These are phyloP conservation scores for Penaeus chinensis DNA, from an alignment of 1,140 invertebrate species.

Conservation along the genomic window DNA sequence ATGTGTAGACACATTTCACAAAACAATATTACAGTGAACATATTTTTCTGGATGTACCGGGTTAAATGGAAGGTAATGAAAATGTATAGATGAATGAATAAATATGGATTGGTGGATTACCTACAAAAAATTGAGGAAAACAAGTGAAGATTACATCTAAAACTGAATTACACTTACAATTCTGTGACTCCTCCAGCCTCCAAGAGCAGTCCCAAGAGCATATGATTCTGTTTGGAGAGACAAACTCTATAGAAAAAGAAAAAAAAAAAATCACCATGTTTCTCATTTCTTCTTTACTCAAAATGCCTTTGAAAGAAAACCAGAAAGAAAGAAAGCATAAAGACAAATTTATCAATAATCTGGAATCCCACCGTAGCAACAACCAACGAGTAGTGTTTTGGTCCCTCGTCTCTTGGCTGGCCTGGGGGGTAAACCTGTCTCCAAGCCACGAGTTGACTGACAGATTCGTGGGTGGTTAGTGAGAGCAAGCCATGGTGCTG, in stretches of 20 bases:
- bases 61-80: too few relatives aligned
- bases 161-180: slow-evolving; percentile 25
- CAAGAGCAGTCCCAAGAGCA: slow-evolving; percentile 33
- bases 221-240: slow-evolving; percentile 40
- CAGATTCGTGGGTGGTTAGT: slow-evolving; percentile 65
- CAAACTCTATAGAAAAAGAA: background rate
- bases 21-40: too few relatives aligned
- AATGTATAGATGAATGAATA: too few relatives aligned
- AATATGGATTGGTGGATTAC: too few relatives aligned
- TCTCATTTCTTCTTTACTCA: too few relatives aligned
- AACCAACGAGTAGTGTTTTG: slow-evolving; percentile 65
- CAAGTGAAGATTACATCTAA: background rate
- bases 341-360: too few relatives aligned
- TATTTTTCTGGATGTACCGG: too few relatives aligned
- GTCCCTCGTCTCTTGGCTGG: slow-evolving; percentile 35
- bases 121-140: too few relatives aligned
- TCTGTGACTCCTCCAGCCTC: slow-evolving; percentile 45
- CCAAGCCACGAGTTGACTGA: slow-evolving; percentile 68
- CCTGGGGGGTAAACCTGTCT: slow-evolving; percentile 67
- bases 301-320: too few relatives aligned
- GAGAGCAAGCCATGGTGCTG: slow-evolving; percentile 67
- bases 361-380: slow-evolving; percentile 68
- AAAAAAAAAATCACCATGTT: background rate
- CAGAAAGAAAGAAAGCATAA: too few relatives aligned
- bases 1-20: too few relatives aligned